A percentile compares a stretch with the other conserved stretches of the same genome.
Conservation (phyloP, 2,888 invertebrate species). For the Perdita meconis region DNA sequence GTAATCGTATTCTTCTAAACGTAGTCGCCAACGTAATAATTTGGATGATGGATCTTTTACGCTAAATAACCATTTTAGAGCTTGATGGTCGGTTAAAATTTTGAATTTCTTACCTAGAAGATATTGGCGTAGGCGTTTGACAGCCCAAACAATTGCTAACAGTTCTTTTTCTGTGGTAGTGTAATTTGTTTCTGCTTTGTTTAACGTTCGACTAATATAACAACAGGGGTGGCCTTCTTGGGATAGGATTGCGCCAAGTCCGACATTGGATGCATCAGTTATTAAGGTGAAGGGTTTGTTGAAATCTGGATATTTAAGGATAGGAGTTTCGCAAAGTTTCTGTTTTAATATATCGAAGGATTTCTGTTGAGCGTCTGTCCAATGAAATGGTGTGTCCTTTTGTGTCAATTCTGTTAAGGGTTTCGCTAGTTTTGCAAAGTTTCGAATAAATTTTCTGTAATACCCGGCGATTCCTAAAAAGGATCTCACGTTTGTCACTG, state of each 20-base stretch:
- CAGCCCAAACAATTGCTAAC: neutral
- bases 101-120: neutral
- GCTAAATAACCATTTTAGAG: neutral
- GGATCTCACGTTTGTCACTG: neutral
- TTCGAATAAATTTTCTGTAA: neutral
- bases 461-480: neutral
- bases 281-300: neutral
- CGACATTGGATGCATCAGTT: neutral
- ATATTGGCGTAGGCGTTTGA: neutral
- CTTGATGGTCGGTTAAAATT: neutral
- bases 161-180: neutral
- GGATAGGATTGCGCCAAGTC: neutral
- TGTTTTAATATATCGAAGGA: neutral
- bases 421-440: neutral
- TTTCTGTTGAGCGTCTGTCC: neutral
- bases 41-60: neutral
- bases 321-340: neutral
- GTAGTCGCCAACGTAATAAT: neutral
- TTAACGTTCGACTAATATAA: neutral
- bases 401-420: neutral
- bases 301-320: neutral
- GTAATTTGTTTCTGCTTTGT: neutral
- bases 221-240: neutral
- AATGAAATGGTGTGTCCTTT: neutral
- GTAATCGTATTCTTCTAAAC: slow-evolving; percentile 12